phyloP scores from a whole-genome alignment of 1,140 invertebrate genomes.

The Babylonia areolata region DNA sequence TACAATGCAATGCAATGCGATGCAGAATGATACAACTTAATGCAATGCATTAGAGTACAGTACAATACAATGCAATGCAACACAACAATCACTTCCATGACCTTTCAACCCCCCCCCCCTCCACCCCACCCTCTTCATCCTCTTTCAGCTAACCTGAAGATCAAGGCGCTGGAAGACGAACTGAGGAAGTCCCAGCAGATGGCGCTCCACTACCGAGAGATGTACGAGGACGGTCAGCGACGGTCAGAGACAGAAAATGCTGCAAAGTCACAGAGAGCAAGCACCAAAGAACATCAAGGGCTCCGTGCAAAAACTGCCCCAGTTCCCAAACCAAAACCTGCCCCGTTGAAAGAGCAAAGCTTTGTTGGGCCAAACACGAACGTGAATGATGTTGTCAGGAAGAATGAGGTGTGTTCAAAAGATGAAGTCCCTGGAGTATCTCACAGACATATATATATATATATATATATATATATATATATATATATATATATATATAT shows the following conservation, averaged over 20 bases:
- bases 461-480: no score
- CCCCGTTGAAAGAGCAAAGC: conserved; percentile 24
- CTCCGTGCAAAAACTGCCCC: not conserved
- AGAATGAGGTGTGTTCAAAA: conserved; percentile 31
- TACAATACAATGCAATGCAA: no score
- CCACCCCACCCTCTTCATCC: not conserved
- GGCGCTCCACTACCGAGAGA: conserved; percentile 18
- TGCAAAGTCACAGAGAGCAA: not conserved
- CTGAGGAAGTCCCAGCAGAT: conserved; percentile 31
- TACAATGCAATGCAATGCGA: no score
- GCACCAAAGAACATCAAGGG: not conserved
- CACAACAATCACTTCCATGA: no score
- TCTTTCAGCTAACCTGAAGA: conserved; percentile 29
- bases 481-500: no score
- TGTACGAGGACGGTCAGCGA: conserved; percentile 26
- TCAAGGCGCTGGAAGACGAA: conserved; percentile 26
- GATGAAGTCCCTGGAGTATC: no score
- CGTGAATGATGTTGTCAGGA: conserved; percentile 30
- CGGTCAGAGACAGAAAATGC: not conserved
- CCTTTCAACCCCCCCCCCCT: no score
- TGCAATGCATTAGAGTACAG: no score
- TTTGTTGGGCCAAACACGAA: conserved; percentile 27
- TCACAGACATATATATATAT: no score
- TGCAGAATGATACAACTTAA: no score
- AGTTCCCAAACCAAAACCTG: not conserved